These are phyloP conservation scores for Drosophila sp. DNA, from an alignment of 1,140 invertebrate species.

Conservation along the genomic window DNA sequence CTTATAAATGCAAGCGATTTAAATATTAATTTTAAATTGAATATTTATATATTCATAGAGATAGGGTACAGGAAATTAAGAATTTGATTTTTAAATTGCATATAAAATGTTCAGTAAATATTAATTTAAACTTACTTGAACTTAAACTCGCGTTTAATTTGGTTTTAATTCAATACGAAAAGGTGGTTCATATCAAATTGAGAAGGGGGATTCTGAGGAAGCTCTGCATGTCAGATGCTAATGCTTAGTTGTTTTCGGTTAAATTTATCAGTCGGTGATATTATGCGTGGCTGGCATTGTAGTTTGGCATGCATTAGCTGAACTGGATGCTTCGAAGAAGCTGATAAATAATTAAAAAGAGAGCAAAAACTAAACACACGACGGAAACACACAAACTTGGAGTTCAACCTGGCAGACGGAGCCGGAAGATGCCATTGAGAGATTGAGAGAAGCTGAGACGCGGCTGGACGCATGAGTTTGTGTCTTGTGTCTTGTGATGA, in stretches of 20 bases:
- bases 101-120: too few species aligned
- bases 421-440: constrained; percentile 44
- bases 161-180: too few species aligned
- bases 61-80: too few species aligned
- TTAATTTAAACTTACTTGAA: too few species aligned
- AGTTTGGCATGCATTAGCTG: constrained; percentile 39
- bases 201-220: not conserved
- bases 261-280: constrained; percentile 34
- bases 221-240: constrained; percentile 5
- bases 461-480: constrained; percentile 42
- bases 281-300: constrained; percentile 47
- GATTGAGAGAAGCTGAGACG: not conserved
- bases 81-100: too few species aligned
- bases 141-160: too few species aligned
- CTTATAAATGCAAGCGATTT: too few species aligned
- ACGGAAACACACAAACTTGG: constrained; percentile 2
- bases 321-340: constrained; percentile 20
- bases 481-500: constrained; percentile 45
- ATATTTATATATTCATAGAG: too few species aligned
- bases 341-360: constrained; percentile 61
- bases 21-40: too few species aligned
- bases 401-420: constrained; percentile 22
- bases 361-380: constrained; percentile 27
- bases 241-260: constrained; percentile 12
- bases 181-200: too few species aligned